A percentile compares a stretch with the other conserved stretches of the same genome.
phyloP scores from a whole-genome alignment of 2,113 vertebrate species.

The Dasyornis broadbenti region DNA sequence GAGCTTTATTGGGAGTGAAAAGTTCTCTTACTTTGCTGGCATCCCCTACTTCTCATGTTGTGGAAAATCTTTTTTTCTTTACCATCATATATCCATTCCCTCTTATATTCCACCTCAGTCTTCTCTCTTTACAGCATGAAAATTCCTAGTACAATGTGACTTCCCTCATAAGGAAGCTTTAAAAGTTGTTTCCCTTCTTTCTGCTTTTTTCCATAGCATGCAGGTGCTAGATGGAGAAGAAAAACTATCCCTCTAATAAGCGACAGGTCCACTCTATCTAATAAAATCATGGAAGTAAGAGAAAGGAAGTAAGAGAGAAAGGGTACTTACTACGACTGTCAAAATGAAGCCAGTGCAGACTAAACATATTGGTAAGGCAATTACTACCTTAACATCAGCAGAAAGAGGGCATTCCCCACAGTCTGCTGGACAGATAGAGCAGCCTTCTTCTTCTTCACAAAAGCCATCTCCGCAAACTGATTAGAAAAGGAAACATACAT shows the following conservation, averaged over 20 bases:
- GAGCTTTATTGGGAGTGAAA: neutral
- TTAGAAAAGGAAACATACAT: neutral
- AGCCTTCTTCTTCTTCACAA: conserved; percentile 79
- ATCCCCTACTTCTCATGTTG: neutral
- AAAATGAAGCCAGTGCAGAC: conserved; percentile 72
- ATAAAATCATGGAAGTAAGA: neutral
- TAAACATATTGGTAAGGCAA: conserved; percentile 74
- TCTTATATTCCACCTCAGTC: neutral
- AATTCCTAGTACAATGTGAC: neutral
- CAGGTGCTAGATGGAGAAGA: neutral
- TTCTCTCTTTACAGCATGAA: neutral
- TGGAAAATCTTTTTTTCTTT: neutral
- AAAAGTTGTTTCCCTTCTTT: neutral
- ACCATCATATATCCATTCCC: neutral
- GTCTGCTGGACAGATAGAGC: conserved; percentile 77
- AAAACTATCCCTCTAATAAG: neutral
- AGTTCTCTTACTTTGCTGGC: neutral
- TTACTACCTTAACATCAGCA: conserved; percentile 57
- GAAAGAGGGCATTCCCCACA: conserved; percentile 79
- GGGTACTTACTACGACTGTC: conserved; percentile 68
- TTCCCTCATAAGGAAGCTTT: neutral
- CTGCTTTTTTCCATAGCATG: neutral
- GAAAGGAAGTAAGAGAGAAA: neutral
- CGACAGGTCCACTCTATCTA: neutral
- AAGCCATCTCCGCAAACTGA: conserved; percentile 78